Evolutionary conservation across 1,140 invertebrate species (phyloP).

Genomic region (Oryzaephilus surinamensis): DNA sequence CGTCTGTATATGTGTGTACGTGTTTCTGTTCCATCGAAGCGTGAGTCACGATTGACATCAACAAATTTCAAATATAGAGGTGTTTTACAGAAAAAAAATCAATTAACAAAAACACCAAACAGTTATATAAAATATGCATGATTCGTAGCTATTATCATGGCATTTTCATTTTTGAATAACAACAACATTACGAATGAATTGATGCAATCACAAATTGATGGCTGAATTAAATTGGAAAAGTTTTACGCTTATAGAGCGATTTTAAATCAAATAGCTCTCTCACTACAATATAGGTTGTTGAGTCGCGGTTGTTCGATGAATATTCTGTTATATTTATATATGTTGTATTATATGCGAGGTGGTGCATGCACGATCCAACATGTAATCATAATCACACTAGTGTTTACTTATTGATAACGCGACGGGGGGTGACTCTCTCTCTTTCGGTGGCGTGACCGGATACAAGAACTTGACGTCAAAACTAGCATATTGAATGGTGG

Average conservation of each 20-base stretch:
- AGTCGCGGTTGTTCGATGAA: not conserved
- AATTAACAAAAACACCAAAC: conserved; percentile 15
- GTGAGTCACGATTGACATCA: too few species aligned
- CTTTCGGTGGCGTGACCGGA: conserved; percentile 14
- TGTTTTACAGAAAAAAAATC: too few species aligned
- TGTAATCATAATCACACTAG: conserved; percentile 14
- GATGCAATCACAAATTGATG: conserved; percentile 22
- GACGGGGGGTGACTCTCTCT: too few species aligned
- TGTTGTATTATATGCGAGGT: too few species aligned
- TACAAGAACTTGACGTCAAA: conserved; percentile 15
- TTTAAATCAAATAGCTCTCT: conserved; percentile 18
- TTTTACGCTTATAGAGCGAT: conserved; percentile 16
- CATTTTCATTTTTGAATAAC: conserved; percentile 21
- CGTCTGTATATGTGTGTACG: too few species aligned
- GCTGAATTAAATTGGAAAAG: conserved; percentile 22
- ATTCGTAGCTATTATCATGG: conserved; percentile 20
- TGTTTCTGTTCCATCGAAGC: too few species aligned
- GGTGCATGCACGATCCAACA: conserved; percentile 12
- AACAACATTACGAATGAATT: conserved; percentile 19
- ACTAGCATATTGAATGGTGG: conserved; percentile 16
- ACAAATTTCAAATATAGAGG: too few species aligned
- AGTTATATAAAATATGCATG: conserved; percentile 19
- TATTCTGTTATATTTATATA: too few species aligned
- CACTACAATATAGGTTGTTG: too few species aligned
- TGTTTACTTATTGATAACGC: conserved; percentile 17